A percentile compares a stretch with the other conserved stretches of the same genome.
Evolutionary conservation across 1,140 invertebrate genomes (phyloP).

Genomic region (Saxidomus purpurata): DNA sequence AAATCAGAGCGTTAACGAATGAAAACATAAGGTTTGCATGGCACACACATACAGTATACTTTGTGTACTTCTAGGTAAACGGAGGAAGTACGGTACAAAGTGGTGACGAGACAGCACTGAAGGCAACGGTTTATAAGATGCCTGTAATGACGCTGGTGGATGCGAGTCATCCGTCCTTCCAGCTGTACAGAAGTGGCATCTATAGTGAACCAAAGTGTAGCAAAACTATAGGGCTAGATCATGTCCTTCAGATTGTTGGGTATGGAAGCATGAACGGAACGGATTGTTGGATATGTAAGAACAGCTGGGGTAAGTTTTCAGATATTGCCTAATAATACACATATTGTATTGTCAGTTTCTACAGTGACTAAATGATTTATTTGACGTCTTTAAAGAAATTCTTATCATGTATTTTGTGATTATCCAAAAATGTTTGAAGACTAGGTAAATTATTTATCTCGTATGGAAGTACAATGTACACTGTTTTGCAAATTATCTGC

Average conservation of each 20-base stretch:
- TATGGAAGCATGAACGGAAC: constrained; percentile 89
- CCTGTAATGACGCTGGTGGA: constrained; percentile 94
- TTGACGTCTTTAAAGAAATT: too few species aligned
- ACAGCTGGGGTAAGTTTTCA: constrained; percentile 69
- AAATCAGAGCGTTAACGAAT: too few species aligned
- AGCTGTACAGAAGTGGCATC: constrained; percentile 81
- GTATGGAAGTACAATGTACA: too few species aligned
- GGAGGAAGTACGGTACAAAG: constrained; percentile 42
- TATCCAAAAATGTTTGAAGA: too few species aligned
- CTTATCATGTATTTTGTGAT: too few species aligned
- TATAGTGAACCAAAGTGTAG: constrained; percentile 69
- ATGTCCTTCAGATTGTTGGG: constrained; percentile 94
- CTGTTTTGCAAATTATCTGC: too few species aligned
- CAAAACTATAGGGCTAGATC: constrained; percentile 90
- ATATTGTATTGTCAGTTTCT: too few species aligned
- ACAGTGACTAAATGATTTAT: too few species aligned
- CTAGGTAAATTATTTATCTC: too few species aligned
- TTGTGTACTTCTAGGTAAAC: constrained; percentile 25
- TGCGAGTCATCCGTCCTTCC: constrained; percentile 89
- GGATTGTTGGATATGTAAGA: constrained; percentile 72
- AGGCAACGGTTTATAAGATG: constrained; percentile 91
- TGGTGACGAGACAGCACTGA: constrained; percentile 75
- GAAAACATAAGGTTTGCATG: too few species aligned
- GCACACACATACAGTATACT: not conserved
- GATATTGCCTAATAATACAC: too few species aligned